Percentiles rank a stretch among this genome's conserved stretches.
Conservation (phyloP, 2,888 invertebrate genomes). For the Drosophila kambysellisi region DNA sequence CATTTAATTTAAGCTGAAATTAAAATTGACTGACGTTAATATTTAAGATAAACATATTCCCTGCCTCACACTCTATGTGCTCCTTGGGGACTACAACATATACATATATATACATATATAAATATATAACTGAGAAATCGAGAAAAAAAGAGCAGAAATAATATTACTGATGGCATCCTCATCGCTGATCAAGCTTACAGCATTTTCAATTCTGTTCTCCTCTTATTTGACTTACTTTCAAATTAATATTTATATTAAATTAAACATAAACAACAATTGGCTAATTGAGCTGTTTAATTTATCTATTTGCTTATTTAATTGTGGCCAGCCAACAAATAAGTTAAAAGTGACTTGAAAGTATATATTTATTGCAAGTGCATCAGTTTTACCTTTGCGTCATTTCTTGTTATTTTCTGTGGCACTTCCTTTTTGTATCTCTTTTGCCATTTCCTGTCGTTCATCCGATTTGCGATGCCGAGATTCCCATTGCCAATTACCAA, state of each 20-base stretch:
- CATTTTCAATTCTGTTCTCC: background rate
- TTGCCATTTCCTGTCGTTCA: conserved; percentile 22
- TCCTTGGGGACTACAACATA: background rate
- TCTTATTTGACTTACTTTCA: background rate
- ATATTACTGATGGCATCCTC: background rate
- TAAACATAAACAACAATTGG: background rate
- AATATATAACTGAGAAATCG: background rate
- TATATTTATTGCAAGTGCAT: conserved; percentile 31
- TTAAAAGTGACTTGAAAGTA: conserved; percentile 21
- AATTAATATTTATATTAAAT: background rate
- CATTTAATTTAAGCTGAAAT: conserved; percentile 72
- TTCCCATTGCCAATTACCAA: conserved; percentile 13
- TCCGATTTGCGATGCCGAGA: conserved; percentile 6
- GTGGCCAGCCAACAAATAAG: conserved; percentile 6
- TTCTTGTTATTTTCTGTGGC: conserved; percentile 12
- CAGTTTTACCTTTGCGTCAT: conserved; percentile 5
- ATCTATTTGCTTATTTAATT: background rate
- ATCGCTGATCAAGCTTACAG: background rate
- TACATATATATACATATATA: background rate
- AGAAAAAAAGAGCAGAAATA: background rate
- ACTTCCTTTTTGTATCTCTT: conserved; percentile 18
- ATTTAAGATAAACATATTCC: conserved; percentile 52
- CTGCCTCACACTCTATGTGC: background rate
- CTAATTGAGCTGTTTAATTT: background rate
- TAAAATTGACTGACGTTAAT: conserved; percentile 77